A percentile compares a stretch with the other conserved stretches of the same genome.
These are phyloP conservation scores for Chromobotia macracanthus DNA, from an alignment of 2,797 vertebrate genomes.

Conservation along the genomic window DNA sequence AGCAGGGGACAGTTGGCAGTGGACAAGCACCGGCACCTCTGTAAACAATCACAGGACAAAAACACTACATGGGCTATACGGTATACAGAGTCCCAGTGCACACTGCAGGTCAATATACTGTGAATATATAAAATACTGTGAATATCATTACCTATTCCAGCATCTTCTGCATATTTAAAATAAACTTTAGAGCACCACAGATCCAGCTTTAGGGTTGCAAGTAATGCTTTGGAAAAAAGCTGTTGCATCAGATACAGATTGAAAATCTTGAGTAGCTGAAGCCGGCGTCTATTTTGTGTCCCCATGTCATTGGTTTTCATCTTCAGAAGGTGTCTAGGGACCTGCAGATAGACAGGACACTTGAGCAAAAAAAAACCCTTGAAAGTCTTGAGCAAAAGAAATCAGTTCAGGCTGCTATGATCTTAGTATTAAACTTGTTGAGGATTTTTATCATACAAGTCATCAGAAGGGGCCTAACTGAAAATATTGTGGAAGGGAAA, in stretches of 20 bases:
- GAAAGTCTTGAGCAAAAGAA: conserved; percentile 23
- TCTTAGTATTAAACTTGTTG: conserved; percentile 15
- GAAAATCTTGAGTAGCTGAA: conserved; percentile 37
- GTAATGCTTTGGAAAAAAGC: conserved; percentile 27
- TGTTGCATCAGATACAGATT: conserved; percentile 38
- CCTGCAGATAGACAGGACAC: conserved; percentile 39
- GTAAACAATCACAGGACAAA: too few relatives aligned
- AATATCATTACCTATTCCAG: too few relatives aligned
- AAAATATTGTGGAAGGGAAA: neutral
- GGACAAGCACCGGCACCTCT: too few relatives aligned
- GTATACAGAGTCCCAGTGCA: too few relatives aligned
- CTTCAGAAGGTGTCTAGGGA: conserved; percentile 31
- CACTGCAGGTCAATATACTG: too few relatives aligned
- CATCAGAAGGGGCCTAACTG: conserved; percentile 1
- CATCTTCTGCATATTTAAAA: too few relatives aligned
- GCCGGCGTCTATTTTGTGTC: conserved; percentile 24
- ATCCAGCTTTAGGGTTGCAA: neutral
- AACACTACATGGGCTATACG: too few relatives aligned
- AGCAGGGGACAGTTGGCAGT: too few relatives aligned
- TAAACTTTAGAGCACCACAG: neutral
- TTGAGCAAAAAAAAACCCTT: conserved; percentile 17
- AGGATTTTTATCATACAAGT: conserved; percentile 33
- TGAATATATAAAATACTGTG: too few relatives aligned
- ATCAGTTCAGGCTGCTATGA: conserved; percentile 39
- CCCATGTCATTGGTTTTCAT: conserved; percentile 45